Percentiles rank a stretch among this genome's conserved stretches.
phyloP scores from a whole-genome alignment of 2,797 vertebrate species.

The Hydrophis major region DNA sequence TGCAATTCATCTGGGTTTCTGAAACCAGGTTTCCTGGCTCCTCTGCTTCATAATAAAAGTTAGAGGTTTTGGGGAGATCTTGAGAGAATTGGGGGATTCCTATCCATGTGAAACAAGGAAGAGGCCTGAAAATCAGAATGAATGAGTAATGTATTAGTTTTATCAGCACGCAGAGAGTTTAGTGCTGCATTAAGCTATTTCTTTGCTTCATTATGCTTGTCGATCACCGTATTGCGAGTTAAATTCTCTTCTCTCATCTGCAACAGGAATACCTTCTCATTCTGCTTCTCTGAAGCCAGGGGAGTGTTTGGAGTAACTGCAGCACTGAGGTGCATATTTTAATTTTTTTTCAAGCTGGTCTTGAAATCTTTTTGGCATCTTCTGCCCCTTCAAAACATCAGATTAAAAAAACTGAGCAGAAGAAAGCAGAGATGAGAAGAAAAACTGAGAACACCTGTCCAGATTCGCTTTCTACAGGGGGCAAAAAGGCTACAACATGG shows the following conservation, averaged over 20 bases:
- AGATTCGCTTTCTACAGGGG: too few relatives aligned
- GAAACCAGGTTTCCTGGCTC: not conserved
- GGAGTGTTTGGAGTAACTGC: not conserved
- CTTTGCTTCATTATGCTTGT: not conserved
- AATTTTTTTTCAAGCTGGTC: not conserved
- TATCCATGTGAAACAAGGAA: not conserved
- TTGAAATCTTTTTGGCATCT: not conserved
- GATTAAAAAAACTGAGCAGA: not conserved
- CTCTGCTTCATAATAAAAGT: not conserved
- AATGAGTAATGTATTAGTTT: not conserved
- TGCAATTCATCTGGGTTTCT: not conserved
- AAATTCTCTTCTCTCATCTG: not conserved
- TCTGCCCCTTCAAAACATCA: not conserved
- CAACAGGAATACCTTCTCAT: not conserved
- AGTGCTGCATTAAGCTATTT: constrained; percentile 15
- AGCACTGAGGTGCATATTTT: not conserved
- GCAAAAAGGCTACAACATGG: not conserved
- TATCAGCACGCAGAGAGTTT: not conserved
- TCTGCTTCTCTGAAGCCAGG: too few relatives aligned
- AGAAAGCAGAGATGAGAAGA: not conserved
- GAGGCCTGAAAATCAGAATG: not conserved
- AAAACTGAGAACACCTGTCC: not conserved
- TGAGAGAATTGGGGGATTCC: not conserved
- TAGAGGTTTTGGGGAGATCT: not conserved
- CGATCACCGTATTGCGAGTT: not conserved